phyloP scores from a whole-genome alignment of 2,113 vertebrate genomes.

The Trichechus manatus region DNA sequence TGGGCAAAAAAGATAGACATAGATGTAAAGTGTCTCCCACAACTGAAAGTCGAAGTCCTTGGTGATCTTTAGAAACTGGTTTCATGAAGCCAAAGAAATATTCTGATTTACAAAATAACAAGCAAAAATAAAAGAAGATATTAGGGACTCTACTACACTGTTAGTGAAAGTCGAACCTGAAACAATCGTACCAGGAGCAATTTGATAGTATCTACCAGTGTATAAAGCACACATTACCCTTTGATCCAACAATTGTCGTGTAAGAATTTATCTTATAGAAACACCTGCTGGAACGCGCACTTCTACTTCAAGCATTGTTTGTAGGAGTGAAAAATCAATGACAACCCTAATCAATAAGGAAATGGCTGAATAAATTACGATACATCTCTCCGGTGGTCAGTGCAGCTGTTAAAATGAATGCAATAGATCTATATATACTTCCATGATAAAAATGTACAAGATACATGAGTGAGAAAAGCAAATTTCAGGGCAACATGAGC shows the following conservation, averaged over 20 bases:
- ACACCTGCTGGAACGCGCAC: background rate
- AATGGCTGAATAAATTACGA: constrained; percentile 56
- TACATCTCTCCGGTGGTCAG: background rate
- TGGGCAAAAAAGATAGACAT: background rate
- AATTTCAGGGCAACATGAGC: background rate
- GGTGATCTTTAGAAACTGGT: background rate
- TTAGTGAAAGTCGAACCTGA: background rate
- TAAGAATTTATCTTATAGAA: constrained; percentile 17
- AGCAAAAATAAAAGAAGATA: background rate
- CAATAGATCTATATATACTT: constrained; percentile 28
- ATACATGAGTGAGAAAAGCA: background rate
- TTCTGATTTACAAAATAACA: background rate
- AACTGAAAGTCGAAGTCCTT: background rate
- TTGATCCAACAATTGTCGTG: background rate
- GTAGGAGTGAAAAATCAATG: constrained; percentile 57
- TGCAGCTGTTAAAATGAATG: constrained; percentile 24
- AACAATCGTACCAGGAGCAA: background rate
- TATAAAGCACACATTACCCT: background rate
- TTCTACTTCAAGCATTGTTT: background rate
- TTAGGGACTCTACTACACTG: background rate
- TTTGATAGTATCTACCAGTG: background rate
- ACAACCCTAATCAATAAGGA: constrained; percentile 44
- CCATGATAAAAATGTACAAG: constrained; percentile 28
- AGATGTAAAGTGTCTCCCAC: background rate
- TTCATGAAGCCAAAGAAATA: background rate